Conservation (phyloP, 2,888 invertebrate genomes). For the Epirrhoe tristata region DNA sequence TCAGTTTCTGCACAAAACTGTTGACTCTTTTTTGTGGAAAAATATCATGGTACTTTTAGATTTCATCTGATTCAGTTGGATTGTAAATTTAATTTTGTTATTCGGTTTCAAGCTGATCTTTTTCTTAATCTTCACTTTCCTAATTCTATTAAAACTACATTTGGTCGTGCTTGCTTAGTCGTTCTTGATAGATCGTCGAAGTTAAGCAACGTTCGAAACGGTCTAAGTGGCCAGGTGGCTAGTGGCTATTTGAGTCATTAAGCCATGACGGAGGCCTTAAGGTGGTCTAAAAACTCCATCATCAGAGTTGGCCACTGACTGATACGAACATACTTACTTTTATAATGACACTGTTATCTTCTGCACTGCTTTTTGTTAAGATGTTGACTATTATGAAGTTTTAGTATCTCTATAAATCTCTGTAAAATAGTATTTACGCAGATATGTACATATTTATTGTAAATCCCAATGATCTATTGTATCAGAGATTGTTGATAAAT, state of each 20-base stretch:
- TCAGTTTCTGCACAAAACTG: constrained; percentile 1
- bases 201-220: too few relatives aligned
- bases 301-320: background rate
- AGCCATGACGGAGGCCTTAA: too few relatives aligned
- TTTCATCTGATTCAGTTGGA: background rate
- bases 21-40: background rate
- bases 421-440: background rate
- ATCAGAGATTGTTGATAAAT: background rate
- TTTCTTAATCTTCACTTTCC: background rate
- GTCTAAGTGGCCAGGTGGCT: too few relatives aligned
- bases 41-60: constrained; percentile 5
- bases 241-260: too few relatives aligned
- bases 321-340: too few relatives aligned
- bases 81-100: background rate
- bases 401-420: constrained; percentile 1
- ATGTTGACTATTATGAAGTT: background rate
- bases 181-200: too few relatives aligned
- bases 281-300: too few relatives aligned
- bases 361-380: background rate
- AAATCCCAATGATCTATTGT: too few relatives aligned
- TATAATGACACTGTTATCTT: constrained; percentile 3
- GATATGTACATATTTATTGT: too few relatives aligned
- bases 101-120: background rate
- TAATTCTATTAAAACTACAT: background rate
- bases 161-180: too few relatives aligned